Base-by-base conservation (phyloP, 2,113 vertebrate species). In the Misgurnus anguillicaudatus region DNA sequence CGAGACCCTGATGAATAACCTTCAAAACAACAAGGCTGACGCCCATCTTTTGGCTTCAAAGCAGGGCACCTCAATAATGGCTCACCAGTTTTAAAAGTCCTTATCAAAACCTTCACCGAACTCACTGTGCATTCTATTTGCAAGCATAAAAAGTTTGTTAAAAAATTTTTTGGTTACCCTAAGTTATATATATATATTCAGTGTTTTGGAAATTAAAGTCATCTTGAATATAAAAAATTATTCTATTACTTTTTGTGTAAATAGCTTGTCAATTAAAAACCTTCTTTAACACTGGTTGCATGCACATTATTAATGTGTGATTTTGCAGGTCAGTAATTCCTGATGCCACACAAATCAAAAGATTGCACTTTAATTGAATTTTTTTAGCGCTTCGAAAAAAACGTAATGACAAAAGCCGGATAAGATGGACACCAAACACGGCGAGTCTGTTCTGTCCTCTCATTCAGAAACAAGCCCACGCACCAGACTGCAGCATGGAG, bases 401-500 rank as follows among this genome's bases (percentile, higher is more conserved):
- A 41, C 62, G 36, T 77, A 47, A 69, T 47, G 41, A 21, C 39
- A 31, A 51, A 80, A 36, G 36, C 66, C 41, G 45, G 36, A 79
- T 69, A 55, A 58, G 45, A 80, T 58, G 42, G 74, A 62, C 58
- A 16, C 5, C 51, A 57, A 48, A 51, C 36, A 57, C 53, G 48
- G 78, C 14, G 42, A 17, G 55, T 38, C 21, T 66, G 66, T 60
- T 57, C 41, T 3, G 1, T 19, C 6, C 36, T 70, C 61, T 82
- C 80, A 77, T 86, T 83, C 76, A 81, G 78, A 64, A 75, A 5
- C 21, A n/a, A 77, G 75, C 83, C 83, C 80, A 87, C 80, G 75
- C 86, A 87, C 74, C 82, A 85, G 84, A 80, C 83, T 80, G 61
- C 55, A 76, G 57, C 66, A 69, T 73, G 58, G 45, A 39, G 51